phyloP scores from a whole-genome alignment of 2,888 invertebrate species.

The Drosophila hawaiiensis region DNA sequence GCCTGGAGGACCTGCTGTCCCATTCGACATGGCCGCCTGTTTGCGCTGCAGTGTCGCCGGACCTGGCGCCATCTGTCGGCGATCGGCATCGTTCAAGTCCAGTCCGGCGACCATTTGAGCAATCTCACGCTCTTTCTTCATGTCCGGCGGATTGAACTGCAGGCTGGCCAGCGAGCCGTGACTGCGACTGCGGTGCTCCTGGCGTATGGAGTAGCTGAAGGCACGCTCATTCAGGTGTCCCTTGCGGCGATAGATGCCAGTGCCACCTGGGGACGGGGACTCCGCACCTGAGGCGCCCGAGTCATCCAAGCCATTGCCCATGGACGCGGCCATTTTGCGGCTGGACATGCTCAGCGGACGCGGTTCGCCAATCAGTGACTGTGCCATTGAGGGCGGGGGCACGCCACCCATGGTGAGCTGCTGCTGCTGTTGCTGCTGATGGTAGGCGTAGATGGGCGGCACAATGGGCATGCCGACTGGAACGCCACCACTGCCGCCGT shows the following conservation, averaged over 20 bases:
- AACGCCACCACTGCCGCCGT: conserved; percentile 76
- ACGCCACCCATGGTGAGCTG: conserved; percentile 62
- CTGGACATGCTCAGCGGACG: conserved; percentile 86
- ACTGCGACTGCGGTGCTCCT: conserved; percentile 96
- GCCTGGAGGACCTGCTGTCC: conserved; percentile 48
- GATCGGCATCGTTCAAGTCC: conserved; percentile 91
- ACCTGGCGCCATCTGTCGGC: conserved; percentile 84
- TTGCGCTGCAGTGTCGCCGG: conserved; percentile 84
- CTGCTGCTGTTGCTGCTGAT: conserved; percentile 64
- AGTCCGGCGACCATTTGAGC: conserved; percentile 97
- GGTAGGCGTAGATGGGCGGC: conserved; percentile 86
- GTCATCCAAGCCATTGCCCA: conserved; percentile 87
- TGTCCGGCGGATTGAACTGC: conserved; percentile 94
- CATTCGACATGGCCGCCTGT: conserved; percentile 74
- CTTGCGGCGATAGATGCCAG: conserved; percentile 95
- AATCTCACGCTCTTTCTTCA: conserved; percentile 95
- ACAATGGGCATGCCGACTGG: conserved; percentile 86
- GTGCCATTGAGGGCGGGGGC: conserved; percentile 85
- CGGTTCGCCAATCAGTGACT: conserved; percentile 87
- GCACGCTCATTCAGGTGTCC: conserved; percentile 97
- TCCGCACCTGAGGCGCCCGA: conserved; percentile 86
- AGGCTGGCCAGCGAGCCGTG: conserved; percentile 96
- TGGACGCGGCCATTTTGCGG: conserved; percentile 89
- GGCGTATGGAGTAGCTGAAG: conserved; percentile 96
- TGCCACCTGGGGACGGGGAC: conserved; percentile 88